These are phyloP conservation scores for Paedocypris sp. DNA, from an alignment of 2,113 vertebrate species.

Conservation along the genomic window DNA sequence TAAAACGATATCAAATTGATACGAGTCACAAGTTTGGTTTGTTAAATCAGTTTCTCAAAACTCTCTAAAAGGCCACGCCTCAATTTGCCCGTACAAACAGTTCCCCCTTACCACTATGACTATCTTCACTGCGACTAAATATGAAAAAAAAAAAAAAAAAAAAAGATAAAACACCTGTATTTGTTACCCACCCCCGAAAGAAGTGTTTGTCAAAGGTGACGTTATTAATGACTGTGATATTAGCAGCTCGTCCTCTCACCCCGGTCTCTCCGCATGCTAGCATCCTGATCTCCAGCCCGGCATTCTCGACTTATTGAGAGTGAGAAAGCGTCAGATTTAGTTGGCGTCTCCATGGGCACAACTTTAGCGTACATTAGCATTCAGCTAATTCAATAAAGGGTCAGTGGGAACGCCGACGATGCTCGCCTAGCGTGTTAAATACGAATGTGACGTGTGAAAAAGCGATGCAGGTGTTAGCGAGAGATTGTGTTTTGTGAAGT, in stretches of 20 bases:
- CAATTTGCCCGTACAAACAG: conserved; percentile 37
- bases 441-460: neutral
- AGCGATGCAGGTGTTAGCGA: conserved; percentile 28
- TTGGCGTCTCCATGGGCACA: conserved; percentile 17
- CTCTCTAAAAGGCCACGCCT: conserved; percentile 34
- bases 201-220: conserved; percentile 45
- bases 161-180: conserved; percentile 62
- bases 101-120: conserved; percentile 52
- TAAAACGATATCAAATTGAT: no score
- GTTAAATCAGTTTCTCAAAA: conserved; percentile 34
- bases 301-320: conserved; percentile 18
- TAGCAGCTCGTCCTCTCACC: conserved; percentile 10
- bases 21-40: no score
- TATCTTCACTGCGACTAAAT: conserved; percentile 60
- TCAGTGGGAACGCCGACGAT: conserved; percentile 6
- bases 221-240: conserved; percentile 32
- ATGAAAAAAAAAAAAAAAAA: no score
- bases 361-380: conserved; percentile 20
- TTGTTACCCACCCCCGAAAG: conserved; percentile 27
- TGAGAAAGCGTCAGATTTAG: conserved; percentile 32
- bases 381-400: conserved; percentile 37
- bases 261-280: conserved; percentile 15
- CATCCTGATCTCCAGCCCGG: conserved; percentile 26
- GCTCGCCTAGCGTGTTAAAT: neutral
- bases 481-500: conserved; percentile 9